Base-by-base conservation (phyloP, 2,888 invertebrate genomes). In the Leptothorax acervorum region DNA sequence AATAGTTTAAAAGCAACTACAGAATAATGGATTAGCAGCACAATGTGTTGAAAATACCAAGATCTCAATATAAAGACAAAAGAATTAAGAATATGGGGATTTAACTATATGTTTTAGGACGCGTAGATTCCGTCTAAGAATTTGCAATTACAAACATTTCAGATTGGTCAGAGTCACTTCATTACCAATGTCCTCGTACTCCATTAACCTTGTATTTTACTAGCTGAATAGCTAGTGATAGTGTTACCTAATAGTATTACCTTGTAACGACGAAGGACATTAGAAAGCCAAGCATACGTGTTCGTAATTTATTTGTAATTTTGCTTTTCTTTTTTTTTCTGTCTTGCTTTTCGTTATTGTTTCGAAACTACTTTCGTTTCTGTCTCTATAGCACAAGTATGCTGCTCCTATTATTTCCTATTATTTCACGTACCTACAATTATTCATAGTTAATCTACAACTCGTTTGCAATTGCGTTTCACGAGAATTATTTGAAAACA, bases 141-240 rank as follows among this genome's bases (percentile, higher is more conserved):
- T 1, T 35, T n/a, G 4, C 15, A 8, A 48, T 48, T 28, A 18
- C 3, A 76, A 71, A 73, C 9, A 57, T 31, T 48, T 66, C 28
- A 60, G 45, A 86, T 8, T 28, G 42, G 23, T 23, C 23, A 83
- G 28, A 62, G 75, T 82, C 83, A 82, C 48, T 89, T 66, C 66
- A 74, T 84, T 86, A 85, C 83, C 71, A 78, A 53, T 71, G 74
- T 88, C 82, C 48, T 62, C 82, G 76, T 84, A 88, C 82, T 83
- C 76, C 73, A 60, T 82, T 86, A 85, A 88, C 86, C 88, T 89
- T 88, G 84, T 85, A 85, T 86, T 82, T 70, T 81, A 89, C 78
- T 68, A 83, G 71, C 71, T 63, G 76, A 65, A 42, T 42, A 42
- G 63, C 11, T 12, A 23, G 65, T 42, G 65, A 42, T 5, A 42